phyloP scores from a whole-genome alignment of 2,797 vertebrate species.

The Scolopax bukidnonensis region DNA sequence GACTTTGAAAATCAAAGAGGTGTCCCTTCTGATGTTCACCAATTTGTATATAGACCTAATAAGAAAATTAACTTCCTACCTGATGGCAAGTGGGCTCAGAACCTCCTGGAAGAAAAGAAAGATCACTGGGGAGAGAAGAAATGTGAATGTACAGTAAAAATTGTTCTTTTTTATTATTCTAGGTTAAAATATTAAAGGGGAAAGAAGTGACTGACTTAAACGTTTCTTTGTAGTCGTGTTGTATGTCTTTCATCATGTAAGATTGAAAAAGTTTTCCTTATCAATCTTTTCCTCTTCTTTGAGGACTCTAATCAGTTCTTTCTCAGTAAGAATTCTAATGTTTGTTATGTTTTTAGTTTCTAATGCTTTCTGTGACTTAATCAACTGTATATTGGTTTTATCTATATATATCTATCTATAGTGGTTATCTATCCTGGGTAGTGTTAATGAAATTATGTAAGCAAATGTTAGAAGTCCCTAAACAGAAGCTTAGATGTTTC shows the following conservation, averaged over 20 bases:
- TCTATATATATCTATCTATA: too few relatives aligned
- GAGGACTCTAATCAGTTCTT: background rate
- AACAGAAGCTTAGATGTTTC: background rate
- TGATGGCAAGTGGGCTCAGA: background rate
- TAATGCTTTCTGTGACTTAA: background rate
- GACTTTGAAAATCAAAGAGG: background rate
- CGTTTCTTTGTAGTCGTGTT: background rate
- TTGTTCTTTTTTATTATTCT: background rate
- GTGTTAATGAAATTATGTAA: background rate
- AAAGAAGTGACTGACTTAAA: background rate
- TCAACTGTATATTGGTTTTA: background rate
- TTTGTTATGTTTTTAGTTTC: too few relatives aligned
- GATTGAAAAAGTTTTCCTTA: background rate
- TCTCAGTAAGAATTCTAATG: background rate
- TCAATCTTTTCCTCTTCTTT: background rate
- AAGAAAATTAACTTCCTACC: background rate
- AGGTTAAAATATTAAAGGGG: constrained; percentile 39
- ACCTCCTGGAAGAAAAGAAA: background rate
- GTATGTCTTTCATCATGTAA: background rate
- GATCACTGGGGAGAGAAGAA: background rate
- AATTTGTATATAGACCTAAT: background rate
- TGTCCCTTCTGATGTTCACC: background rate
- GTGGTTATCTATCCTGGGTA: background rate
- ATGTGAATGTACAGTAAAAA: constrained; percentile 21
- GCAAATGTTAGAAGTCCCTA: background rate